These are phyloP conservation scores for Sphinx pinastri DNA, from an alignment of 2,888 invertebrate genomes.

Conservation along the genomic window DNA sequence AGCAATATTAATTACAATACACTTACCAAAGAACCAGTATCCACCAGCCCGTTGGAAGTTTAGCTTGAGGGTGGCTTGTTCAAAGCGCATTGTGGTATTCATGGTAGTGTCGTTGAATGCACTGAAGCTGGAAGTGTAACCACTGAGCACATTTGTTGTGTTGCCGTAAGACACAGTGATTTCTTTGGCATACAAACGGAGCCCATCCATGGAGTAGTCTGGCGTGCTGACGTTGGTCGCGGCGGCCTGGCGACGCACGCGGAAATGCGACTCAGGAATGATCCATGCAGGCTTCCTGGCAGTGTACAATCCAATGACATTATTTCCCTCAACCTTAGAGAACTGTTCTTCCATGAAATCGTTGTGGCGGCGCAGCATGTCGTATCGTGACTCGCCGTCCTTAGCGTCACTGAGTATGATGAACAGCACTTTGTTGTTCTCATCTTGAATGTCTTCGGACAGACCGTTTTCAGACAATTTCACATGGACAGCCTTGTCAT, in stretches of 20 bases:
- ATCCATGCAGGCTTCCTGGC: constrained; percentile 82
- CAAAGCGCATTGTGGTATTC: constrained; percentile 54
- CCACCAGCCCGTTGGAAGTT: constrained; percentile 57
- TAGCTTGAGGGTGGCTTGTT: constrained; percentile 51
- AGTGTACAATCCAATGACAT: constrained; percentile 83
- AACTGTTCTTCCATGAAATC: constrained; percentile 82
- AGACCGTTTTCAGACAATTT: constrained; percentile 68
- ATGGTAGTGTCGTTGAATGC: constrained; percentile 41
- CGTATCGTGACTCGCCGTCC: constrained; percentile 80
- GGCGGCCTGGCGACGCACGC: constrained; percentile 60
- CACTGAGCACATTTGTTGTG: constrained; percentile 25
- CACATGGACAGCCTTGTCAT: constrained; percentile 65
- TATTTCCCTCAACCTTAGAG: constrained; percentile 69
- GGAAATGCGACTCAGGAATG: constrained; percentile 52
- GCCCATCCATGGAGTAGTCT: constrained; percentile 48
- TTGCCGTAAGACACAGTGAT: constrained; percentile 36
- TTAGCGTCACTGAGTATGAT: constrained; percentile 84
- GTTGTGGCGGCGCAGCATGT: constrained; percentile 85
- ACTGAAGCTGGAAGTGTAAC: constrained; percentile 25
- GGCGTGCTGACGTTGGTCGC: constrained; percentile 12
- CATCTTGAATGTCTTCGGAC: constrained; percentile 61
- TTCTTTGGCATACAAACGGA: constrained; percentile 50
- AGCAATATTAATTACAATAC: neutral
- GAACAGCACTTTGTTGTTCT: constrained; percentile 78
- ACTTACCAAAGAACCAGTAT: constrained; percentile 76